phyloP scores from a whole-genome alignment of 2,113 vertebrate genomes.

The Hemicordylus capensis region DNA sequence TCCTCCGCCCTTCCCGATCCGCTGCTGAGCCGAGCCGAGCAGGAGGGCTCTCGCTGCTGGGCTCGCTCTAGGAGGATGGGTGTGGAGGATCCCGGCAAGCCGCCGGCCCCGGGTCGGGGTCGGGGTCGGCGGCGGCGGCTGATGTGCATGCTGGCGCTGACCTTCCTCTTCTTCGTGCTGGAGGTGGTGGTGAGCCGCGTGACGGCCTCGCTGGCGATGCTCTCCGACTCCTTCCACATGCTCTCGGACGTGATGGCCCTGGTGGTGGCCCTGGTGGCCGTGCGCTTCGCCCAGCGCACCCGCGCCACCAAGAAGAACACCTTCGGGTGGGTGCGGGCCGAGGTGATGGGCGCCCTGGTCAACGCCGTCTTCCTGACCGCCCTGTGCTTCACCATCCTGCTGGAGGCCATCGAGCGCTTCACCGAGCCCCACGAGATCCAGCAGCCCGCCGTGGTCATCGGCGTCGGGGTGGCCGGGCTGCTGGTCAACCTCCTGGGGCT shows the following conservation, averaged over 20 bases:
- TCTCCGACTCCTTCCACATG: slow-evolving; percentile 99
- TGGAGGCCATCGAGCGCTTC: slow-evolving; percentile 95
- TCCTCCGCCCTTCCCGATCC: neutral
- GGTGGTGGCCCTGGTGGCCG: slow-evolving; percentile 92
- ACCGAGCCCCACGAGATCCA: slow-evolving; percentile 93
- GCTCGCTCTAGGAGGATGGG: neutral
- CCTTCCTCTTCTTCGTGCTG: slow-evolving; percentile 93
- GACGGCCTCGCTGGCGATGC: slow-evolving; percentile 93
- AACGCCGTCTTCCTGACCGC: slow-evolving; percentile 97
- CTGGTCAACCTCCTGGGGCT: slow-evolving; percentile 94
- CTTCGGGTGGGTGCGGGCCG: slow-evolving; percentile 97
- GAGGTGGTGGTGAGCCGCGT: slow-evolving; percentile 95
- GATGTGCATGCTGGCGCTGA: slow-evolving; percentile 93
- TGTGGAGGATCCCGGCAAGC: slow-evolving; percentile 30
- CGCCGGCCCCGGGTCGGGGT: slow-evolving; percentile 63
- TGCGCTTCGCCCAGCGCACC: slow-evolving; percentile 94
- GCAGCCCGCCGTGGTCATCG: slow-evolving; percentile 83
- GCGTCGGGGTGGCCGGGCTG: slow-evolving; percentile 89
- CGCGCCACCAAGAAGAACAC: slow-evolving; percentile 95
- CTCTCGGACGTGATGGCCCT: slow-evolving; percentile 96
- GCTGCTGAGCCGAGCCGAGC: neutral
- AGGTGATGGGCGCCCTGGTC: slow-evolving; percentile 98
- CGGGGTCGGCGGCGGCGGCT: slow-evolving; percentile 84
- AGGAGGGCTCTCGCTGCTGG: neutral
- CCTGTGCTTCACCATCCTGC: slow-evolving; percentile 95